A percentile compares a stretch with the other conserved stretches of the same genome.
Evolutionary conservation across 1,140 invertebrate genomes (phyloP).

Genomic region (Diuraphis noxia): DNA sequence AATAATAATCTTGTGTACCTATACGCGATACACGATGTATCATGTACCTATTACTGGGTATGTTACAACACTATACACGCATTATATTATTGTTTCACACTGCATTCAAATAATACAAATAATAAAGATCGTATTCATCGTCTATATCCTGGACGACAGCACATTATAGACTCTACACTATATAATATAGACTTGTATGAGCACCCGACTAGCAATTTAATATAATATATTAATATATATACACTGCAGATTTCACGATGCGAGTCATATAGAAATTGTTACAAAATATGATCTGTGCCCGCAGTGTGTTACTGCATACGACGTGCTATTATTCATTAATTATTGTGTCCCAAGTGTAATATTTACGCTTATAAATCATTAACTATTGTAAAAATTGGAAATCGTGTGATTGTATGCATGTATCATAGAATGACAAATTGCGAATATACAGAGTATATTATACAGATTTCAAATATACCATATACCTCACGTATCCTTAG

Average conservation of each 20-base stretch:
- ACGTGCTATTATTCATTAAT: not conserved
- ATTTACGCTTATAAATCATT: not conserved
- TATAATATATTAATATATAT: too few relatives aligned
- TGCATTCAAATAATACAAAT: not conserved
- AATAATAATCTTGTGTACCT: not conserved
- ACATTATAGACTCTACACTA: too few relatives aligned
- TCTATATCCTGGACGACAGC: too few relatives aligned
- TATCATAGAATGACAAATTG: too few relatives aligned
- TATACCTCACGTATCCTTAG: not conserved
- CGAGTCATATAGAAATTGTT: not conserved
- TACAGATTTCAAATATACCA: not conserved
- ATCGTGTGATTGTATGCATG: too few relatives aligned
- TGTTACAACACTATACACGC: not conserved
- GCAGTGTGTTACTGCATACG: not conserved
- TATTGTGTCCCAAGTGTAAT: not conserved
- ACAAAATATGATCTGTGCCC: not conserved
- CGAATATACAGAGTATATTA: too few relatives aligned
- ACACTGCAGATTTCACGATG: too few relatives aligned
- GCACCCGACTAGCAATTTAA: too few relatives aligned
- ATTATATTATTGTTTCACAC: not conserved
- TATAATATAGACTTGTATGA: too few relatives aligned
- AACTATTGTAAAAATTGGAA: not conserved
- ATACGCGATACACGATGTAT: not conserved
- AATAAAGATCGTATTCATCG: not conserved
- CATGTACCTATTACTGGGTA: not conserved